Evolutionary conservation across 2,113 vertebrate genomes (phyloP), one percentile per base, ranked within the genome.

Genomic region (Eira barbara): DNA sequence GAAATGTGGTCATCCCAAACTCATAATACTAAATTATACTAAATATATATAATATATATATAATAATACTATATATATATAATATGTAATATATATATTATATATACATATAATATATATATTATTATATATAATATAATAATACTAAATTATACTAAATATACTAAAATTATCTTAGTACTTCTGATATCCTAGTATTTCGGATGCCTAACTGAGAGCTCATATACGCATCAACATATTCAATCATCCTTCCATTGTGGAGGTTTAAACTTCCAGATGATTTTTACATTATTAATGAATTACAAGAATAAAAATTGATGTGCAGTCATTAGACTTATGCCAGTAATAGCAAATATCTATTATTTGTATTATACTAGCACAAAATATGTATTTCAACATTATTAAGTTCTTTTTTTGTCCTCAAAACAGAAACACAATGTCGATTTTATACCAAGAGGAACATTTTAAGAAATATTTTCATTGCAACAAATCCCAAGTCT

Each of bases 1-100:
- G 39, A 90, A 98, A 96, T 73, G 15, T 97, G 95, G 97, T 94
- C 95, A 97, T 85, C 36, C 31, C 42, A 91, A 95, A 91, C 31
- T 81, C 39, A 31, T 2, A 91, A 23, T 52, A 81, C 36, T 74
- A 45, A 96, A 93, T n/a, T n/a, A n/a, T n/a, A n/a, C n/a, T n/a
- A n/a, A n/a, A n/a, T n/a, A n/a, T n/a, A n/a, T n/a, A n/a, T n/a
- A n/a, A n/a, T n/a, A n/a, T n/a, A n/a, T n/a, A n/a, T n/a, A n/a
- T n/a, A n/a, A n/a, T n/a, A n/a, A n/a, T n/a, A n/a, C n/a, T n/a
- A n/a, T n/a, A n/a, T n/a, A n/a, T n/a, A n/a, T n/a, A n/a, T n/a
- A n/a, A n/a, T n/a, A n/a, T n/a, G n/a, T n/a, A n/a, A n/a, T n/a
- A n/a, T n/a, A n/a, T n/a, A n/a, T n/a, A n/a, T n/a, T n/a, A n/a